Evolutionary conservation across 2,888 invertebrate genomes (phyloP).

Genomic region (Pherbina coryleti): DNA sequence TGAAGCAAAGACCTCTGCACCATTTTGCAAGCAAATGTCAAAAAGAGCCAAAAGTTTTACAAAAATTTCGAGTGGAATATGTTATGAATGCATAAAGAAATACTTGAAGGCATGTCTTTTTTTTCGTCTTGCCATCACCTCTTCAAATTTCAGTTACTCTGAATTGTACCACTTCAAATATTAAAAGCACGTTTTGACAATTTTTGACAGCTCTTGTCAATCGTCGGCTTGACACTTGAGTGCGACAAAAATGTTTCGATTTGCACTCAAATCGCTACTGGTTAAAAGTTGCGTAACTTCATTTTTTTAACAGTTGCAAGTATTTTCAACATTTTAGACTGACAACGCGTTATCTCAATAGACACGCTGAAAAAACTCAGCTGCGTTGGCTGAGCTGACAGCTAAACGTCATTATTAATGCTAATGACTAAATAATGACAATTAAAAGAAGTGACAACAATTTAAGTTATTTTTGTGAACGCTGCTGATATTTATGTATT

Average conservation of each 20-base stretch:
- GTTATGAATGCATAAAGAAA: too few relatives aligned
- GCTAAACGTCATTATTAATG: conserved; percentile 14
- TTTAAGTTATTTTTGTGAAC: not conserved
- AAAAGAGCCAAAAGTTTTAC: too few relatives aligned
- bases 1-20: too few relatives aligned
- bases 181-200: not conserved
- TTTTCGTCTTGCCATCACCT: too few relatives aligned
- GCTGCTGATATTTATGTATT: not conserved
- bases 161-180: too few relatives aligned
- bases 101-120: too few relatives aligned
- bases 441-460: conserved; percentile 22
- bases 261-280: not conserved
- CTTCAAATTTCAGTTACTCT: too few relatives aligned
- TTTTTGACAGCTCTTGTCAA: not conserved
- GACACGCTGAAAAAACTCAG: not conserved
- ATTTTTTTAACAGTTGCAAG: not conserved
- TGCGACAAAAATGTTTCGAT: not conserved
- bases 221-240: too few relatives aligned
- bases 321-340: not conserved
- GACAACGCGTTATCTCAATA: not conserved
- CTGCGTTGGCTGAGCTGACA: not conserved
- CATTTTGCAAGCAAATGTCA: too few relatives aligned
- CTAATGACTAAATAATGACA: conserved; percentile 14
- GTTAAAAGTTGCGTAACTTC: not conserved
- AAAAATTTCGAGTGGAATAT: too few relatives aligned